phyloP scores from a whole-genome alignment of 1,140 invertebrate genomes.

The Drosophila truncata region DNA sequence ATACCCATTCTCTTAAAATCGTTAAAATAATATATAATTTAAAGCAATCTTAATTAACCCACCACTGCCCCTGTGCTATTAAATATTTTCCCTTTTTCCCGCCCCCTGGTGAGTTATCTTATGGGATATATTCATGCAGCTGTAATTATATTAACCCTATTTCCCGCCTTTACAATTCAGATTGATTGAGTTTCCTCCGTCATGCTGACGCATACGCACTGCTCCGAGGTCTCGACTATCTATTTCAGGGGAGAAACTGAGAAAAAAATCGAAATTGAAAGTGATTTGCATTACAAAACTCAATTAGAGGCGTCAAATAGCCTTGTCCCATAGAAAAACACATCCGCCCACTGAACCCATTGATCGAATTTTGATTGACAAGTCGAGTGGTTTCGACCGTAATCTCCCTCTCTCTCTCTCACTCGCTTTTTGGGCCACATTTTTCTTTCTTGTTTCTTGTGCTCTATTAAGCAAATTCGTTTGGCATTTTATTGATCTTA shows the following conservation, averaged over 20 bases:
- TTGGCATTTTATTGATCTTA: constrained; percentile 50
- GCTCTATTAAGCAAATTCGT: constrained; percentile 50
- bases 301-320: constrained; percentile 55
- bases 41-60: constrained; percentile 9
- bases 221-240: constrained; percentile 36
- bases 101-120: constrained; percentile 12
- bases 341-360: constrained; percentile 45
- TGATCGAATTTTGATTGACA: constrained; percentile 55
- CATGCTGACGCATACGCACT: constrained; percentile 39
- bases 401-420: constrained; percentile 3
- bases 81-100: constrained; percentile 6
- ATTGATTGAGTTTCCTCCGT: constrained; percentile 42
- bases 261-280: constrained; percentile 34
- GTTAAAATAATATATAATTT: background rate
- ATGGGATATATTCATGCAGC: constrained; percentile 10
- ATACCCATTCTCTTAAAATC: background rate
- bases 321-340: constrained; percentile 44
- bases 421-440: constrained; percentile 24
- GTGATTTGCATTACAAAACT: constrained; percentile 58
- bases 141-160: constrained; percentile 45
- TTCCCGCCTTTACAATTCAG: constrained; percentile 40
- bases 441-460: constrained; percentile 15
- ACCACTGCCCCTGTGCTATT: constrained; percentile 2
- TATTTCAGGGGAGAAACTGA: constrained; percentile 39
- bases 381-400: constrained; percentile 30